Evolutionary conservation across 37 sponge, comb jelly and placozoan genomes (phyloP).

Genomic region (Ephydatia muelleri): DNA sequence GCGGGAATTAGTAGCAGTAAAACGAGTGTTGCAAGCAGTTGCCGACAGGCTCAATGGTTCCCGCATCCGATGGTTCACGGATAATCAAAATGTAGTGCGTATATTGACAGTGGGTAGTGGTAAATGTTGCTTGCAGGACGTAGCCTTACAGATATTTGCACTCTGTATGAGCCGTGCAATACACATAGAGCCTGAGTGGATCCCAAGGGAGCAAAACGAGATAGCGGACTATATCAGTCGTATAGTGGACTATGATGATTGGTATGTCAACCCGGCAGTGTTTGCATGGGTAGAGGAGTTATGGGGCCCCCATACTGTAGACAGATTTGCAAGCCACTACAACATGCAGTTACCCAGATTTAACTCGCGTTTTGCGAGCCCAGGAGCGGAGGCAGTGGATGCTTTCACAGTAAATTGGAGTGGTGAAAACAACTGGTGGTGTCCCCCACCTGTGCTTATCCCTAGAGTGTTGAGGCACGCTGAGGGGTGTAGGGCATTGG

Average conservation of each 20-base stretch:
- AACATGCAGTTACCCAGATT: slow-evolving; percentile 20
- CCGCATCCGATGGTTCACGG: slow-evolving; percentile 22
- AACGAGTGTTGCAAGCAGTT: slow-evolving; percentile 14
- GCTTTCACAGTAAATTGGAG: slow-evolving; percentile 44
- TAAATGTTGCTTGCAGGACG: slow-evolving; percentile 12
- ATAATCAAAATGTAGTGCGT: slow-evolving; percentile 40
- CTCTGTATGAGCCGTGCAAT: not conserved
- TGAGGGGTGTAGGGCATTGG: too few species aligned
- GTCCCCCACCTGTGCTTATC: slow-evolving; percentile 23
- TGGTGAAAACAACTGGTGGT: slow-evolving; percentile 38
- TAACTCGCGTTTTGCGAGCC: slow-evolving; percentile 16
- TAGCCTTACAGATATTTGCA: slow-evolving; percentile 18
- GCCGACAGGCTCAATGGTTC: not conserved
- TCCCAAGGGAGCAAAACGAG: slow-evolving; percentile 27
- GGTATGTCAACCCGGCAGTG: not conserved
- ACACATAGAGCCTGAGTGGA: slow-evolving; percentile 33
- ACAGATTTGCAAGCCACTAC: too few species aligned
- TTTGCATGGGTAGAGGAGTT: not conserved
- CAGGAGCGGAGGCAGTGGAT: slow-evolving; percentile 38
- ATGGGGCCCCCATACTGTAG: slow-evolving; percentile 58
- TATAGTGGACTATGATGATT: too few species aligned
- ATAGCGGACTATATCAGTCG: slow-evolving; percentile 27
- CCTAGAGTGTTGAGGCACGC: too few species aligned
- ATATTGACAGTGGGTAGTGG: slow-evolving; percentile 18
- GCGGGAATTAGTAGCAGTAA: slow-evolving; percentile 24